These are phyloP conservation scores for Anodontia alba DNA, from an alignment of 2,888 invertebrate genomes.

Conservation along the genomic window DNA sequence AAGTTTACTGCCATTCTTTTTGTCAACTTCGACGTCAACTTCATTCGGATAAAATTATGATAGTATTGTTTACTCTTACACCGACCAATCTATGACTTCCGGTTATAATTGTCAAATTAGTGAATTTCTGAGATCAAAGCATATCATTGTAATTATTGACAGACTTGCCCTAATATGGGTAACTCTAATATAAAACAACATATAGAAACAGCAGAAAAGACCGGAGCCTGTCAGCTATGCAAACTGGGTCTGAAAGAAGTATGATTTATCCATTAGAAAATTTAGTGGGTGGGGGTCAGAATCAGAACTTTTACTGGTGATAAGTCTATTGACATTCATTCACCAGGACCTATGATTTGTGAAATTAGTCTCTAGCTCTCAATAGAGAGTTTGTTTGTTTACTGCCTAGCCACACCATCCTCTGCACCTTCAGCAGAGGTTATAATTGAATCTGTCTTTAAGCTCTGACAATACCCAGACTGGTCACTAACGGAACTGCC, in stretches of 20 bases:
- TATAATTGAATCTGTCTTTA: no score
- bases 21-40: background rate
- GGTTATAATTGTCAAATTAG: background rate
- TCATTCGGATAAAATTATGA: background rate
- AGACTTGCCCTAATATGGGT: constrained; percentile 89
- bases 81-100: background rate
- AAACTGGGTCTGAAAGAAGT: constrained; percentile 92
- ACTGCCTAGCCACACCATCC: no score
- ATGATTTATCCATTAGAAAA: background rate
- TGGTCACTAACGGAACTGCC: no score
- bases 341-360: no score
- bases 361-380: no score
- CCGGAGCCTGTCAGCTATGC: constrained; percentile 95
- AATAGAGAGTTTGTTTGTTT: no score
- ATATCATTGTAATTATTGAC: no score
- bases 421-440: no score
- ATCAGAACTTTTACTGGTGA: no score
- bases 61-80: background rate
- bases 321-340: no score
- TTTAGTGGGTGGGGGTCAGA: constrained; percentile 11
- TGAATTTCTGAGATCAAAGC: no score
- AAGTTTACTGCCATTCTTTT: constrained; percentile 48
- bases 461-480: no score
- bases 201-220: constrained; percentile 97
- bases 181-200: constrained; percentile 94